Percentiles rank a stretch among this genome's conserved stretches.
Evolutionary conservation across 2,113 vertebrate species (phyloP).

Genomic region (Prunella fulvescens): DNA sequence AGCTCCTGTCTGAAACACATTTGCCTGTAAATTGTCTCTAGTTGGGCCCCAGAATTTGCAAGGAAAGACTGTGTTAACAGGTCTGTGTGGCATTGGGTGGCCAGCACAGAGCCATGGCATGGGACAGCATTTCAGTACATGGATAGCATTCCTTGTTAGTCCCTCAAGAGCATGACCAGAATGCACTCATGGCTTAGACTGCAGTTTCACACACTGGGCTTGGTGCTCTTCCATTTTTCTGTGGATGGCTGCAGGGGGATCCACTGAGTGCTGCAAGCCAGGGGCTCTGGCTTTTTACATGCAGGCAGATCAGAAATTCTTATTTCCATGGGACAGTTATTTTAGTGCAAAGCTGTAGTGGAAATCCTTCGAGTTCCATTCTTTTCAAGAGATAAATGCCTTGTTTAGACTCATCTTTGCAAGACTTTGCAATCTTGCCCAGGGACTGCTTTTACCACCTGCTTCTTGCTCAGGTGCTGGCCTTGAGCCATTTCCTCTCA

Average conservation of each 20-base stretch:
- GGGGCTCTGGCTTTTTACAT: not conserved
- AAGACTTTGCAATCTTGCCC: fast-evolving
- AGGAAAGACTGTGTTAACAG: not conserved
- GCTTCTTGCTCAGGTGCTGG: not conserved
- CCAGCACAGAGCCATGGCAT: not conserved
- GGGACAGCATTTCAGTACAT: not conserved
- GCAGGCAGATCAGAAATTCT: not conserved
- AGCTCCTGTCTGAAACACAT: not conserved
- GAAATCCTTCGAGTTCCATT: not conserved
- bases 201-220: not conserved
- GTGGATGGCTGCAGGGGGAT: not conserved
- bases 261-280: not conserved
- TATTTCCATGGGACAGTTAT: not conserved
- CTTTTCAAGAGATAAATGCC: not conserved
- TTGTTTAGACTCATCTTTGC: not conserved
- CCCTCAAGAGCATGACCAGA: not conserved
- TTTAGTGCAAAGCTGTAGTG: not conserved
- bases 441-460: not conserved
- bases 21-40: not conserved
- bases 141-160: not conserved
- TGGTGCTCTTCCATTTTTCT: not conserved
- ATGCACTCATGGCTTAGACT: not conserved
- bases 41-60: not conserved
- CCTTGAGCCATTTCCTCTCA: not conserved
- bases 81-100: not conserved